A percentile compares a stretch with the other conserved stretches of the same genome.
These are phyloP conservation scores for Narcine bancroftii DNA, from an alignment of 2,113 vertebrate genomes.

Conservation along the genomic window DNA sequence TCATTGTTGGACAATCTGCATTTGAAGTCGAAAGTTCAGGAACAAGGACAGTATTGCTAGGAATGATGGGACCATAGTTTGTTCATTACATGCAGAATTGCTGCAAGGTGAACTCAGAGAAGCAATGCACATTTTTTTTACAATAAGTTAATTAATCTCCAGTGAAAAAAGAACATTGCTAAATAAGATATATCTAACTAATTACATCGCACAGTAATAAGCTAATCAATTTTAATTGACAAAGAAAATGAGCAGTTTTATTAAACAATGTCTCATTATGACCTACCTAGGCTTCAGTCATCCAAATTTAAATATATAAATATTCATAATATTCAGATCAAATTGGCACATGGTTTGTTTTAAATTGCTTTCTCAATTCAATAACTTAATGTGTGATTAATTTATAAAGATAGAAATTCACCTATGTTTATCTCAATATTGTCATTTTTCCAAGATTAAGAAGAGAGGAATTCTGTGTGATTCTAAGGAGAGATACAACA, in stretches of 20 bases:
- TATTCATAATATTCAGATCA: constrained; percentile 25
- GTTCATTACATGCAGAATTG: not conserved
- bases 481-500: not conserved
- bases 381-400: not conserved
- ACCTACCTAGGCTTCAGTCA: constrained; percentile 5
- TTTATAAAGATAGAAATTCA: not conserved
- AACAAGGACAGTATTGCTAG: not conserved
- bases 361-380: not conserved
- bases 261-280: constrained; percentile 8
- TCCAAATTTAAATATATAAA: constrained; percentile 11
- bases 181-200: constrained; percentile 23
- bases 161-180: constrained; percentile 25
- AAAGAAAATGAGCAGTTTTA: constrained; percentile 26
- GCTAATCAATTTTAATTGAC: constrained; percentile 24
- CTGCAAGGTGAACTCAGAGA: not conserved
- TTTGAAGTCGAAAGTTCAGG: not conserved
- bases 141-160: constrained; percentile 27
- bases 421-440: not conserved
- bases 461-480: not conserved
- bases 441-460: not conserved
- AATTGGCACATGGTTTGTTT: not conserved
- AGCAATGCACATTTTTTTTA: not conserved
- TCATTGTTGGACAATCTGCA: not conserved
- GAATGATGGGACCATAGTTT: not conserved
- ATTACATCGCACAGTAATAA: constrained; percentile 27